These are phyloP conservation scores for Stomatorhinus ivindoensis DNA, from an alignment of 2,113 vertebrate species.

Conservation along the genomic window DNA sequence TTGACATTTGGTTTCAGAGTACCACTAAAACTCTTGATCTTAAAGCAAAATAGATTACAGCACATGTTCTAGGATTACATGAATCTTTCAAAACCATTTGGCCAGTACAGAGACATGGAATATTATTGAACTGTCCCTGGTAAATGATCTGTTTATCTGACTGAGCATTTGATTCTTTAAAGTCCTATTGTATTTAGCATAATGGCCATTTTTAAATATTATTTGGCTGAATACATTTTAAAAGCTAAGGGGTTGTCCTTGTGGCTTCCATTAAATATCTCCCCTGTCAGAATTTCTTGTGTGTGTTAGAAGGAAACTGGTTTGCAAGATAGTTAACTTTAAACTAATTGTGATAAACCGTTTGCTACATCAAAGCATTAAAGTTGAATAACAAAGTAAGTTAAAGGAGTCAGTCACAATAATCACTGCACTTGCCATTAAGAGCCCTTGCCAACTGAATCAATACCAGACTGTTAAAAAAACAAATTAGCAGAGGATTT, in stretches of 20 bases:
- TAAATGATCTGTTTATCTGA: not conserved
- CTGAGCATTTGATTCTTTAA: not conserved
- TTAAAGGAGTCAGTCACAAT: not conserved
- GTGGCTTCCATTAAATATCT: not conserved
- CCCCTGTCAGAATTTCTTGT: not conserved
- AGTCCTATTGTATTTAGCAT: not conserved
- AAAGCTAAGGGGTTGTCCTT: not conserved
- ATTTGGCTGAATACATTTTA: not conserved
- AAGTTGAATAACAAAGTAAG: not conserved
- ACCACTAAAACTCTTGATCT: not conserved
- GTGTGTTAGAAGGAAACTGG: not conserved
- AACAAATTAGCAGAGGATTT: slow-evolving; percentile 4
- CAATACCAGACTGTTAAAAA: slow-evolving; percentile 6
- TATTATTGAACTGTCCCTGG: not conserved
- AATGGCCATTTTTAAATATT: not conserved
- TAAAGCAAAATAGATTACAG: not conserved
- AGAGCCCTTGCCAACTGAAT: not conserved
- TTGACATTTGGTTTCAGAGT: not conserved
- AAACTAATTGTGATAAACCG: not conserved
- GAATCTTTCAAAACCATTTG: not conserved
- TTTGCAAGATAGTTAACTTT: not conserved
- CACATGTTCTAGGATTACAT: not conserved
- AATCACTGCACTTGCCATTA: not conserved
- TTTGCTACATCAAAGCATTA: not conserved
- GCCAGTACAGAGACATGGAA: not conserved